Base-by-base conservation (phyloP, 64 coral and sea anemone species). In the Stichodactyla helianthus region DNA sequence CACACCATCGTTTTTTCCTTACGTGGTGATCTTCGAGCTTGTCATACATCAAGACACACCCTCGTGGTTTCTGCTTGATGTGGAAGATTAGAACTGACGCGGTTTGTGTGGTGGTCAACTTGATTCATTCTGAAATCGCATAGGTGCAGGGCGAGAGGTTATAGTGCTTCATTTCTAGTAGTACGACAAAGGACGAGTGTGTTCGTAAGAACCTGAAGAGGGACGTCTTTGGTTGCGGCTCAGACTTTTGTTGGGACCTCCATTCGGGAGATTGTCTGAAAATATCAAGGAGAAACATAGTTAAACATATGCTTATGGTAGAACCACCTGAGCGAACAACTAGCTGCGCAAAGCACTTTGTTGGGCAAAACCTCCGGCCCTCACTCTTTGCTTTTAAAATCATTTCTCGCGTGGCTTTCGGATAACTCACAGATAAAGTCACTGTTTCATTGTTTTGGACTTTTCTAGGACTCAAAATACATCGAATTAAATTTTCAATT, bases 261-360 rank as follows among this genome's bases (percentile, higher is more conserved):
- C 79, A 54, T 82, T 82, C 14, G 79, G 79, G 53, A 82, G 79
- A 54, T 57, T 16, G 27, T 82, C 79, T 82, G 71, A 53, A 28
- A 82, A 53, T 65, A 9, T 65, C 19, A 22, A 22, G 19, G 62
- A 65, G 22, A 65, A 65, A 6, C 19, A 65, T 65, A n/a, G 19
- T 19, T 81, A 26, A 54, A 50, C 0, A 81, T 81, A 19, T 44
- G 35, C 35, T 44, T 3, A 44, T 44, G 35, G 4, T 0, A 44
- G 35, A 44, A n/a, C n/a, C n/a, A n/a, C n/a, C n/a, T n/a, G n/a
- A n/a, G n/a, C n/a, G n/a, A n/a, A n/a, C n/a, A n/a, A n/a, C n/a
- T n/a, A n/a, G n/a, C n/a, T n/a, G n/a, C n/a, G n/a, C n/a, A n/a
- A n/a, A n/a, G n/a, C n/a, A n/a, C n/a, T n/a, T n/a, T n/a, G n/a